These are phyloP conservation scores for Grallaria varia DNA, from an alignment of 2,113 vertebrate genomes.

Conservation along the genomic window DNA sequence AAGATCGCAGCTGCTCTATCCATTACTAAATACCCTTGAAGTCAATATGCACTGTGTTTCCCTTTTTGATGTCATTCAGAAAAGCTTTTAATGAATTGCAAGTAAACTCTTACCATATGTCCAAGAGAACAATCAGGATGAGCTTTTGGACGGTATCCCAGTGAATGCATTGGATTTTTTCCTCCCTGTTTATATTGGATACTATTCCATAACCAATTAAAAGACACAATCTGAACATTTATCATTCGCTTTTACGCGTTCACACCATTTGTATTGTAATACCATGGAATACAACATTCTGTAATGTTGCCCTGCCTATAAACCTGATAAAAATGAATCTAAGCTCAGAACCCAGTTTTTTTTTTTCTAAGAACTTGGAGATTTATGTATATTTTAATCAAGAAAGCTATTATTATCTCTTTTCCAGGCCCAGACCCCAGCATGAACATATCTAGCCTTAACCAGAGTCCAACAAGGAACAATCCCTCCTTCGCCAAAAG, in stretches of 20 bases:
- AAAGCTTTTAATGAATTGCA: constrained; percentile 8
- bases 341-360: neutral
- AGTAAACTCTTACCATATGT: constrained; percentile 27
- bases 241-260: neutral
- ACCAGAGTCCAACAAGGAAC: neutral
- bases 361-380: neutral
- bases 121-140: neutral
- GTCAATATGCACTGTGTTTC: neutral
- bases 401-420: neutral
- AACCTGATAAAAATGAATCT: neutral
- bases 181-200: neutral
- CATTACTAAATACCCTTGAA: neutral
- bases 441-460: neutral
- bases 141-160: neutral
- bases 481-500: neutral
- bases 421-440: neutral
- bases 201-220: neutral
- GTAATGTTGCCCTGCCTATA: neutral
- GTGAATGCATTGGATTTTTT: neutral
- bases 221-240: neutral
- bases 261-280: neutral
- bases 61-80: neutral
- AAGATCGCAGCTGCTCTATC: neutral
- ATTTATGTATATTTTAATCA: neutral
- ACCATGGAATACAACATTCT: neutral